These are phyloP conservation scores for Vesta saturnalis DNA, from an alignment of 2,888 invertebrate genomes.

Conservation along the genomic window DNA sequence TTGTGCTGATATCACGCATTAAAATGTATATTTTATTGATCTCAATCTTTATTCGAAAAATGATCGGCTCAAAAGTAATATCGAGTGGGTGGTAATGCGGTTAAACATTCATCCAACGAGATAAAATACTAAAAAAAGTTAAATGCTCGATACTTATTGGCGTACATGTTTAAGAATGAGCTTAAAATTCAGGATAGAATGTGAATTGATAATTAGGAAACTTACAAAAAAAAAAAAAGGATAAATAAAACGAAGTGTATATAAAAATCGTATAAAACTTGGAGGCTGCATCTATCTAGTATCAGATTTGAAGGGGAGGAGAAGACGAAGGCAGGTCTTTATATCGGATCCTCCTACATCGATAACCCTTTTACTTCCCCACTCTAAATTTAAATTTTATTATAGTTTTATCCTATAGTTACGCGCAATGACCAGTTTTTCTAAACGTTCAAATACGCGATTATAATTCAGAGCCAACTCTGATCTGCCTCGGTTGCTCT, in stretches of 20 bases:
- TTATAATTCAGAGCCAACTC: conserved; percentile 19
- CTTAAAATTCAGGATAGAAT: conserved; percentile 15
- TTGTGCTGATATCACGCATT: too few relatives aligned
- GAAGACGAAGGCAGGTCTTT: conserved; percentile 57
- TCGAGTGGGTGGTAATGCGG: too few relatives aligned
- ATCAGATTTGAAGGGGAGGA: conserved; percentile 50
- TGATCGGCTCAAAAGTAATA: too few relatives aligned
- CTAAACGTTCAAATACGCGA: conserved; percentile 27
- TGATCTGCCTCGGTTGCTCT: conserved; percentile 8
- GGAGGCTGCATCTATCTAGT: conserved; percentile 49
- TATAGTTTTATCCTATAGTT: conserved; percentile 55
- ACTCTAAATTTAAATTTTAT: conserved; percentile 57
- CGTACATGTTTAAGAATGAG: too few relatives aligned
- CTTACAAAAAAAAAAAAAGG: conserved; percentile 21
- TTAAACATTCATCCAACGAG: too few relatives aligned
- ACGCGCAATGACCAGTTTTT: conserved; percentile 47
- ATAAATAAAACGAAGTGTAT: conserved; percentile 15
- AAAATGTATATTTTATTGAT: too few relatives aligned
- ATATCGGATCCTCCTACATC: conserved; percentile 59
- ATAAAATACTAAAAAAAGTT: too few relatives aligned
- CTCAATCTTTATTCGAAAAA: too few relatives aligned
- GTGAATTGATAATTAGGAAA: conserved; percentile 21
- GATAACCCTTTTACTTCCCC: conserved; percentile 51
- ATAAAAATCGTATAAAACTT: conserved; percentile 48
- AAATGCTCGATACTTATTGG: too few relatives aligned